A percentile compares a stretch with the other conserved stretches of the same genome.
These are phyloP conservation scores for Solea senegalensis DNA, from an alignment of 2,113 vertebrate species.

Conservation along the genomic window DNA sequence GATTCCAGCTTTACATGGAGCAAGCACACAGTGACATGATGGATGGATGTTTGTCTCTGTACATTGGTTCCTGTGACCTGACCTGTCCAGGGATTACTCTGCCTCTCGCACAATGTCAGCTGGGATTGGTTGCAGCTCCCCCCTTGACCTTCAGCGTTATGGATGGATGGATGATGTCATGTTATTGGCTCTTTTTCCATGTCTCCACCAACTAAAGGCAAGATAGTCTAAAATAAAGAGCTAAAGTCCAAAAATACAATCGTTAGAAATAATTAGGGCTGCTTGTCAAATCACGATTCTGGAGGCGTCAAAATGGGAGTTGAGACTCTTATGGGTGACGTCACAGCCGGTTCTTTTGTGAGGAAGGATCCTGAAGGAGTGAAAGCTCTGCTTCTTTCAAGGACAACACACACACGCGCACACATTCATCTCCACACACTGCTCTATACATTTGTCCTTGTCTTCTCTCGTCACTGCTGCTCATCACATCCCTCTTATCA, in stretches of 20 bases:
- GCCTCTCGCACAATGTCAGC: neutral
- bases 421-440: conserved; percentile 1
- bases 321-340: no score
- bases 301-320: no score
- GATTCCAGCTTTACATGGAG: no score
- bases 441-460: conserved; percentile 21
- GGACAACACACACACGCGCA: conserved; percentile 28
- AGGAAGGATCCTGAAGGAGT: conserved; percentile 17
- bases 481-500: conserved; percentile 49
- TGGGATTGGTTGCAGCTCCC: neutral
- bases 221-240: no score
- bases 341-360: neutral
- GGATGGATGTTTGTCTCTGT: no score
- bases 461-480: conserved; percentile 28
- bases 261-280: no score
- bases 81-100: neutral
- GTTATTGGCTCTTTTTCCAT: no score
- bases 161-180: neutral
- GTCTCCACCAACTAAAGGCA: no score
- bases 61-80: neutral
- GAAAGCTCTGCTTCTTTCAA: conserved; percentile 38
- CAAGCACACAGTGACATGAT: no score
- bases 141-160: neutral
- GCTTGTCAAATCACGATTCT: no score
- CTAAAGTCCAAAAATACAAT: no score